Evolutionary conservation across 2,113 vertebrate species (phyloP), one percentile per base, ranked within the genome.

Genomic region (Macheiramphus alcinus): DNA sequence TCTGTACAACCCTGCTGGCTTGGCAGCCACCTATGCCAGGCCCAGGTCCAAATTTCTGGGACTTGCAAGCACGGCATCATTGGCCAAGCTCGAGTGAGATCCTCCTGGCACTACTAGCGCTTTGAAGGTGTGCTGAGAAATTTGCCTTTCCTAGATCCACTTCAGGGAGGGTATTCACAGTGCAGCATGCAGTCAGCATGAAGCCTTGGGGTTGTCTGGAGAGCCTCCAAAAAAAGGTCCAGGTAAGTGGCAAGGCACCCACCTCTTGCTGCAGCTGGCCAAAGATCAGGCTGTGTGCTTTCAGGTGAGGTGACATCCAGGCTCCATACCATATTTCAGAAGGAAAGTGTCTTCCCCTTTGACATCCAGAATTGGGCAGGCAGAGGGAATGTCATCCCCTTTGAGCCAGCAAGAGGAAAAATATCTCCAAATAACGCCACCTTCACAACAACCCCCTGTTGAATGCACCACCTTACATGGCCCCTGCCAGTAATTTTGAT

Each of bases 401-500:
- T 21, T 65, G 22, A 85, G 38, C n/a, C 22, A 75, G 19, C 9
- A 68, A 47, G 22, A 74, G 22, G 29, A 25, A 68, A 42, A 66
- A 48, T 32, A 5, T 13, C 29, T 62, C 27, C 8, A 4, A 47
- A 65, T 20, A 58, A 70, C 2, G 2, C 17, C 38, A 74, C 12
- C 15, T 74, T 80, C 31, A 29, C 22, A 65, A 29, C 26, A 65
- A 59, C 4, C 26, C 62, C 10, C 1, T 58, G 55, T 53, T 62
- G 27, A 81, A 52, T 2, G 3, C 40, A 40, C 3, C 31, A 40
- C 7, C n/a, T 47, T 65, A 6, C 25, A 16, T 8, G 23, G 9
- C 7, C 19, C 22, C 21, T 0, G 0, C 2, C 59, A 48, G 45
- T 56, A 48, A 87, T 61, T 78, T 32, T 1, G 3, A 25, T 22